phyloP scores from a whole-genome alignment of 2,113 vertebrate species.

The Ovibos moschatus region DNA sequence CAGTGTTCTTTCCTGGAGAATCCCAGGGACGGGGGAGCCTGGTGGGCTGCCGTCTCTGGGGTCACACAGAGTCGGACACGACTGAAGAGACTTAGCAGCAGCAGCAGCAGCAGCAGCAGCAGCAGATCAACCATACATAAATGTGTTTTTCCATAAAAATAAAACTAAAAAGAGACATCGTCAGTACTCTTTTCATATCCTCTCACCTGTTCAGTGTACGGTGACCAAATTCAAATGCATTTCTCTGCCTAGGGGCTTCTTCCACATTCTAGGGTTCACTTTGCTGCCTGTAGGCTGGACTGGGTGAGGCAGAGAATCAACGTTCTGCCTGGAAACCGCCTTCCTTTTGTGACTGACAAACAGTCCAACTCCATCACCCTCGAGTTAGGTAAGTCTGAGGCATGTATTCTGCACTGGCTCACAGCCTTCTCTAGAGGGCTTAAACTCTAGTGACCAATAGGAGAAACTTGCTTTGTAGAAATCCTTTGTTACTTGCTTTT shows the following conservation, averaged over 20 bases:
- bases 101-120: too few species aligned
- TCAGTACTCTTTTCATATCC: too few species aligned
- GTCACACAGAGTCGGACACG: rapidly evolving
- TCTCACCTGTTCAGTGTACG: neutral
- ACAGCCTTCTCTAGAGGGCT: neutral
- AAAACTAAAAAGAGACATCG: neutral
- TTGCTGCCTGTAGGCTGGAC: neutral
- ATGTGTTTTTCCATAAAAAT: neutral
- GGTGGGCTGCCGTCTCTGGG: too few species aligned
- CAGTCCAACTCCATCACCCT: neutral
- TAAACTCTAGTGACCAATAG: neutral
- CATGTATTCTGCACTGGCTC: too few species aligned
- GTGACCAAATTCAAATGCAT: neutral
- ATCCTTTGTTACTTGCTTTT: neutral
- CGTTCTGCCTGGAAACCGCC: neutral
- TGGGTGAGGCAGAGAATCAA: neutral
- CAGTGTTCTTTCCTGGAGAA: too few species aligned
- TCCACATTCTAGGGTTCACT: neutral
- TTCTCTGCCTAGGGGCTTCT: neutral
- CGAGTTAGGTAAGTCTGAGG: neutral
- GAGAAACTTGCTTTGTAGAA: neutral
- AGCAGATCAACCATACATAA: neutral
- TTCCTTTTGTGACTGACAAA: neutral
- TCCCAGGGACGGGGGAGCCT: too few species aligned
- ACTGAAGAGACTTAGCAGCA: too few species aligned